Percentiles rank a stretch among this genome's conserved stretches.
Evolutionary conservation across 2,888 invertebrate genomes (phyloP).

Genomic region (Callyntrura guangdongensis): DNA sequence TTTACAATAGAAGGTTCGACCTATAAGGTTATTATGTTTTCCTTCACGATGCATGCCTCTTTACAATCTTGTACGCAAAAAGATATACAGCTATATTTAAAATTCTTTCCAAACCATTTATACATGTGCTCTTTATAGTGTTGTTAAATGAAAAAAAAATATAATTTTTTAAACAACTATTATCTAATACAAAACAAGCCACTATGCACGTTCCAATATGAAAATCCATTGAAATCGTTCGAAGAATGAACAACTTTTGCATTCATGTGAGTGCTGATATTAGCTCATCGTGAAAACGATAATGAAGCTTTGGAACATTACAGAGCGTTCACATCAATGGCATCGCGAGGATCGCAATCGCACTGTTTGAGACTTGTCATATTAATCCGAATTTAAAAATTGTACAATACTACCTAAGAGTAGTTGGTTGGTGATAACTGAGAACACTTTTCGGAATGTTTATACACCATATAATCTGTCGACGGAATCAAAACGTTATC

Average conservation of each 20-base stretch:
- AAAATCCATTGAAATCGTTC: constrained; percentile 3
- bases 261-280: neutral
- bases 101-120: constrained; percentile 43
- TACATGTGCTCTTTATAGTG: neutral
- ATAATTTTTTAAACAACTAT: constrained; percentile 8
- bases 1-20: constrained; percentile 33
- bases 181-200: neutral
- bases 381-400: neutral
- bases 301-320: no score
- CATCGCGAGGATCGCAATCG: constrained; percentile 7
- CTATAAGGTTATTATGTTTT: constrained; percentile 50
- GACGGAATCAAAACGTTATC: constrained; percentile 34
- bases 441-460: neutral
- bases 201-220: neutral
- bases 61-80: neutral
- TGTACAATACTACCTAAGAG: neutral
- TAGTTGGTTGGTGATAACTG: neutral
- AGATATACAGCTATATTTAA: constrained; percentile 21
- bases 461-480: constrained; percentile 13
- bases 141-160: constrained; percentile 30
- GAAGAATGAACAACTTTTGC: constrained; percentile 49
- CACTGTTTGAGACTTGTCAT: neutral
- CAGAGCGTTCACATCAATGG: neutral
- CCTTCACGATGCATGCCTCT: neutral
- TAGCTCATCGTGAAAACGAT: no score